Conservation (phyloP, 1,140 invertebrate genomes). For the Ditylenchus dipsaci region DNA sequence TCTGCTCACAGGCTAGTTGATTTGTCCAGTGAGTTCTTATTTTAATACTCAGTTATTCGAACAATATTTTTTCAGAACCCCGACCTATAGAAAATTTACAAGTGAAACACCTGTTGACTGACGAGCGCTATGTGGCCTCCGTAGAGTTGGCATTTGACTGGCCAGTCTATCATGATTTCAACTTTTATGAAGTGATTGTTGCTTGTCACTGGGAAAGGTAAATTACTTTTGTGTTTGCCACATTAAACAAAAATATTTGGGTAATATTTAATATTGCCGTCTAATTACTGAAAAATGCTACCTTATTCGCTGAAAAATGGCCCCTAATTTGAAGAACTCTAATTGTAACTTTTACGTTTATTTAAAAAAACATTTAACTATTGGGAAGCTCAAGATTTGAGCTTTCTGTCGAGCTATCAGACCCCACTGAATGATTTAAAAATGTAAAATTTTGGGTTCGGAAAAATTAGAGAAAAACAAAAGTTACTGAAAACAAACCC, state of each 20-base stretch:
- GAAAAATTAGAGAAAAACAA: too few species aligned
- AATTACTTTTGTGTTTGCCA: neutral
- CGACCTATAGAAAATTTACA: slow-evolving; percentile 34
- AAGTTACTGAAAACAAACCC: too few species aligned
- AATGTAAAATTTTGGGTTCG: too few species aligned
- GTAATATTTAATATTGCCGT: neutral
- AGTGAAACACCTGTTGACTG: slow-evolving; percentile 26
- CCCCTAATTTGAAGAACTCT: too few species aligned
- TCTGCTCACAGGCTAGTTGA: slow-evolving; percentile 48
- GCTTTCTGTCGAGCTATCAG: too few species aligned
- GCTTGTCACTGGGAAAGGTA: slow-evolving; percentile 43
- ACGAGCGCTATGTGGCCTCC: slow-evolving; percentile 14
- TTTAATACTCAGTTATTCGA: slow-evolving; percentile 4
- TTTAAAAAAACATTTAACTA: too few species aligned
- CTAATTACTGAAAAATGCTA: too few species aligned
- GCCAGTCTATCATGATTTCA: slow-evolving; percentile 38
- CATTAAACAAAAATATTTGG: slow-evolving; percentile 2
- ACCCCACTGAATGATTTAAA: too few species aligned
- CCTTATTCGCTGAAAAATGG: too few species aligned
- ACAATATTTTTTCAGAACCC: slow-evolving; percentile 35
- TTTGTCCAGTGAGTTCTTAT: slow-evolving; percentile 38
- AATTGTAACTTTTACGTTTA: too few species aligned
- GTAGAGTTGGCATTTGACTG: slow-evolving; percentile 44
- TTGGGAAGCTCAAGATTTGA: too few species aligned
- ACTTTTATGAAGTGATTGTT: slow-evolving; percentile 48